Conservation (phyloP, 1,140 invertebrate genomes). For the Drosophila triauraria region DNA sequence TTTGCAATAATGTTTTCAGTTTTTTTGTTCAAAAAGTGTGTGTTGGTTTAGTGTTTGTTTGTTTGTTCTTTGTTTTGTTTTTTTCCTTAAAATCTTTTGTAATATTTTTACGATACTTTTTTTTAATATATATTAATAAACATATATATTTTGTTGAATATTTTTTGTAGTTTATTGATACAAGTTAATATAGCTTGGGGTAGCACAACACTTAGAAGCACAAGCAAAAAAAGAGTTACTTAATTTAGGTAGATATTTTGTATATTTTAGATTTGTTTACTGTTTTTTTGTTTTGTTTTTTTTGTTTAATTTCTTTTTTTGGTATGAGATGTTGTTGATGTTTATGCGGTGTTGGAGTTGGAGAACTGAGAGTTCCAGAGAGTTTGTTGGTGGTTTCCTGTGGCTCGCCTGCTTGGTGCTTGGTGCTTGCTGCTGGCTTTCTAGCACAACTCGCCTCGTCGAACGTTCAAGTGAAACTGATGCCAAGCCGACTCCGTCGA, state of each 20-base stretch:
- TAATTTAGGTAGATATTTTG: conserved; percentile 1
- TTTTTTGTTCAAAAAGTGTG: conserved; percentile 1
- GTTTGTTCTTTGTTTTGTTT: background rate
- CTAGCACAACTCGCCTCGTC: conserved; percentile 61
- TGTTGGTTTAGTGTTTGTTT: conserved; percentile 2
- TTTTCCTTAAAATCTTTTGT: background rate
- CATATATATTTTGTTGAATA: conserved; percentile 5
- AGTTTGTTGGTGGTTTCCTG: conserved; percentile 20
- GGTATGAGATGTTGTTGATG: conserved; percentile 25
- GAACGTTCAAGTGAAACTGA: conserved; percentile 73
- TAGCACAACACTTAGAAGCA: conserved; percentile 45
- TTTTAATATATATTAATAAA: background rate
- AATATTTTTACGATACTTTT: background rate
- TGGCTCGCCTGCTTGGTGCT: conserved; percentile 20
- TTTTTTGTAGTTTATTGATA: conserved; percentile 20
- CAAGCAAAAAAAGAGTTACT: conserved; percentile 38
- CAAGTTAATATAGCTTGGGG: conserved; percentile 24
- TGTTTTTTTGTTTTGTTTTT: conserved; percentile 1
- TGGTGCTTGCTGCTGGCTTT: conserved; percentile 10
- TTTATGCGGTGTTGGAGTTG: conserved; percentile 13
- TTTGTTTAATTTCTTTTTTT: conserved; percentile 3
- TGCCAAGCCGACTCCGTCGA: conserved; percentile 44
- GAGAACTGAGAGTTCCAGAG: conserved; percentile 36
- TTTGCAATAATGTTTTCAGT: conserved; percentile 3
- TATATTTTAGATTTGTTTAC: conserved; percentile 2